phyloP scores from a whole-genome alignment of 2,888 invertebrate genomes.

The Leptinotarsa peninsularis region DNA sequence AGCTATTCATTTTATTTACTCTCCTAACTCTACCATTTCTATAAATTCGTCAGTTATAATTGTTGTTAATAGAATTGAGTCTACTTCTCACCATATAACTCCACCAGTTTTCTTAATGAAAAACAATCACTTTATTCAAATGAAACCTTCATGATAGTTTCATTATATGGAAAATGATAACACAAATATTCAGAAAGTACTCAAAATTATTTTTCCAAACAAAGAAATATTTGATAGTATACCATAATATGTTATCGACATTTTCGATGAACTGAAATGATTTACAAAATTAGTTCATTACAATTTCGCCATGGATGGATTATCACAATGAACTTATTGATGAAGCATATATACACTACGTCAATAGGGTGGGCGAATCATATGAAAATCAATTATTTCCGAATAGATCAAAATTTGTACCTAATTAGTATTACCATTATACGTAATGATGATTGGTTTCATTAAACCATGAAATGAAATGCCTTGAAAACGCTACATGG shows the following conservation, averaged over 20 bases:
- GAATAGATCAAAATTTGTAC: conserved; percentile 7
- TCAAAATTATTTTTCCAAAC: too few species aligned
- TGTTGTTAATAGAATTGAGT: too few species aligned
- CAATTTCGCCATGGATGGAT: neutral
- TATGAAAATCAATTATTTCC: conserved; percentile 20
- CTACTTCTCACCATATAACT: too few species aligned
- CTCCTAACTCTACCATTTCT: too few species aligned
- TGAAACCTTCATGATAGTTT: too few species aligned
- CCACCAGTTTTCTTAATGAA: too few species aligned
- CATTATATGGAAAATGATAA: too few species aligned
- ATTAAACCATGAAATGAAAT: conserved; percentile 6
- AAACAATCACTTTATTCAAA: too few species aligned
- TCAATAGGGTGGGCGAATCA: neutral
- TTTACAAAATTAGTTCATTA: conserved; percentile 2
- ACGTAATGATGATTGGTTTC: conserved; percentile 10
- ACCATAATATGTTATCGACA: neutral
- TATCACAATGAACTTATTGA: conserved; percentile 1
- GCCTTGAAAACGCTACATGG: neutral
- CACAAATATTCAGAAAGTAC: too few species aligned
- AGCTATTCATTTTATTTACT: too few species aligned
- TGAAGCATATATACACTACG: neutral
- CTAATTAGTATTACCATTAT: conserved; percentile 17
- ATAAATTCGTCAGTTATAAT: too few species aligned
- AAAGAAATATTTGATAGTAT: too few species aligned
- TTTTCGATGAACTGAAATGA: neutral